Evolutionary conservation across 1,140 invertebrate species (phyloP).

Genomic region (Lysiphlebus fabarum): DNA sequence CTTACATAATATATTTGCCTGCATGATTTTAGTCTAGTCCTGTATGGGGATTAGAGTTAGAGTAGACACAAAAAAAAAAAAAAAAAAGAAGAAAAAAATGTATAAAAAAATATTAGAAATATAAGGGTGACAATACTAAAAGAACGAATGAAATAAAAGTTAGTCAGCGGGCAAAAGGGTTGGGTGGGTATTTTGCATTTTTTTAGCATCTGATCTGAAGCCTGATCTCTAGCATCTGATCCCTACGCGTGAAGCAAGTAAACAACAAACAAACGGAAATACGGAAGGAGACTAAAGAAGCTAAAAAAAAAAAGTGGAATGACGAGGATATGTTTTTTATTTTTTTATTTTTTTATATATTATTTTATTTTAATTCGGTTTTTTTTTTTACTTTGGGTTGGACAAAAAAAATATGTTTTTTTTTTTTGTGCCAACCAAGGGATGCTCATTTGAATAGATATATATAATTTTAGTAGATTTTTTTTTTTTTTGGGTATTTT

Average conservation of each 20-base stretch:
- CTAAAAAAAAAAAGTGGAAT: constrained; percentile 19
- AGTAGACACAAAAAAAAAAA: too few species aligned
- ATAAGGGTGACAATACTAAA: background rate
- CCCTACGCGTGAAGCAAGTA: constrained; percentile 18
- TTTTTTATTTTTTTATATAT: constrained; percentile 1
- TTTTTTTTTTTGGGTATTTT: too few species aligned
- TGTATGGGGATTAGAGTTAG: too few species aligned
- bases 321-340: constrained; percentile 15
- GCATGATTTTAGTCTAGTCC: constrained; percentile 11
- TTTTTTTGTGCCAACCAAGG: background rate
- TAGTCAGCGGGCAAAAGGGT: constrained; percentile 40
- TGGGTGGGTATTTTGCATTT: constrained; percentile 35
- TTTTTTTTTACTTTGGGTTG: background rate
- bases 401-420: constrained; percentile 3
- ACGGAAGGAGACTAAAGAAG: constrained; percentile 18
- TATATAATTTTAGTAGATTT: constrained; percentile 10
- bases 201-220: background rate
- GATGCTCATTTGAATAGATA: constrained; percentile 49
- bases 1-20: background rate
- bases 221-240: background rate
- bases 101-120: too few species aligned
- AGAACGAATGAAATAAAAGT: constrained; percentile 12
- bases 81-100: too few species aligned
- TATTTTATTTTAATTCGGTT: background rate
- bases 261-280: constrained; percentile 47